phyloP scores from a whole-genome alignment of 2,797 vertebrate species.

The Borostomias antarcticus region DNA sequence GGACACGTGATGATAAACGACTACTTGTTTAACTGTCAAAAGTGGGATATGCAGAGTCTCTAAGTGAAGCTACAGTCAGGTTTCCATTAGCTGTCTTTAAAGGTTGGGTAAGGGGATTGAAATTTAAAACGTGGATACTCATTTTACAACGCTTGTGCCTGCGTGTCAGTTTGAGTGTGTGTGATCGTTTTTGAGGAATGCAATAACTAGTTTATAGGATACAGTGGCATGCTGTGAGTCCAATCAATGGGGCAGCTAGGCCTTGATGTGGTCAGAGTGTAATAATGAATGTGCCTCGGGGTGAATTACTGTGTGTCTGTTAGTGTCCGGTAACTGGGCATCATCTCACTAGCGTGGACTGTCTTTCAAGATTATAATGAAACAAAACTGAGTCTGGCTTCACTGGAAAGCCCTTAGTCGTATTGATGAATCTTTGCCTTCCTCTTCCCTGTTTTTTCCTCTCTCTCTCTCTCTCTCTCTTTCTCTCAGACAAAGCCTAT shows the following conservation, averaged over 20 bases:
- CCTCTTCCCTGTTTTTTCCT: not conserved
- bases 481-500: slow-evolving; percentile 72
- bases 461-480: not conserved
- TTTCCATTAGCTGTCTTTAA: slow-evolving; percentile 29
- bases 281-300: not conserved
- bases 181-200: slow-evolving; percentile 24
- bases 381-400: not conserved
- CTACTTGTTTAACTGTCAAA: not conserved
- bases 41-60: slow-evolving; percentile 21
- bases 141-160: slow-evolving; percentile 47
- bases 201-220: not conserved
- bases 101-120: slow-evolving; percentile 43
- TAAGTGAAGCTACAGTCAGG: slow-evolving; percentile 31
- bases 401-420: not conserved
- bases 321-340: not conserved
- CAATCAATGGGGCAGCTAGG: not conserved
- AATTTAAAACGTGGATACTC: slow-evolving; percentile 50
- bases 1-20: not conserved
- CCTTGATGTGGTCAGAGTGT: slow-evolving; percentile 23
- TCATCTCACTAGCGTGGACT: not conserved
- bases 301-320: not conserved
- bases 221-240: slow-evolving; percentile 22
- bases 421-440: not conserved
- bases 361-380: not conserved
- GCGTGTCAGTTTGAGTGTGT: not conserved